Conservation (phyloP, 1,140 invertebrate genomes). For the Drosophila teissieri region DNA sequence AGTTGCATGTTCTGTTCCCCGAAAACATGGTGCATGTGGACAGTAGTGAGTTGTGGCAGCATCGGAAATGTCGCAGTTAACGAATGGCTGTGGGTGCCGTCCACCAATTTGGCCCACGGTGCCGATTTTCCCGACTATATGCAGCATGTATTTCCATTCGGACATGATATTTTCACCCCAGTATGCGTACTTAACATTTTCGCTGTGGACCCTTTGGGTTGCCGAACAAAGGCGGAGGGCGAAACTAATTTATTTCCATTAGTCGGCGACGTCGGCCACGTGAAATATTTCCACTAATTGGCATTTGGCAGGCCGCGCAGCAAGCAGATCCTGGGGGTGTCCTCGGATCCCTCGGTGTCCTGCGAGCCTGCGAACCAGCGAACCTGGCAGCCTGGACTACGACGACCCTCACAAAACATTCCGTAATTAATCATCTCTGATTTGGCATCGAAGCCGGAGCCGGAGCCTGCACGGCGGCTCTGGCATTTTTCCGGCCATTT, state of each 20-base stretch:
- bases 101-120: not conserved
- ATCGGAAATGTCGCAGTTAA: constrained; percentile 12
- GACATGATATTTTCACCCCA: not conserved
- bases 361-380: too few relatives aligned
- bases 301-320: constrained; percentile 58
- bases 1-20: not conserved
- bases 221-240: constrained; percentile 3
- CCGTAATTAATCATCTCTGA: constrained; percentile 79
- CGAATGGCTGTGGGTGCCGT: not conserved
- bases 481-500: constrained; percentile 49
- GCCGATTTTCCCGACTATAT: constrained; percentile 13
- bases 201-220: constrained; percentile 20
- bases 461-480: not conserved
- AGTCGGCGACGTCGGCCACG: constrained; percentile 34
- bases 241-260: constrained; percentile 74
- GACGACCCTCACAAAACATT: constrained; percentile 26
- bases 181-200: constrained; percentile 51
- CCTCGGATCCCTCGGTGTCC: too few relatives aligned
- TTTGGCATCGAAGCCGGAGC: constrained; percentile 62
- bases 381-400: not conserved
- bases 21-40: not conserved
- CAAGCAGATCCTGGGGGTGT: not conserved
- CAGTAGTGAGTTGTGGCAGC: constrained; percentile 2
- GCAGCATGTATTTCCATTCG: not conserved
- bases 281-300: constrained; percentile 77